Conservation (phyloP, 2,888 invertebrate genomes). For the Saturnia japonica region DNA sequence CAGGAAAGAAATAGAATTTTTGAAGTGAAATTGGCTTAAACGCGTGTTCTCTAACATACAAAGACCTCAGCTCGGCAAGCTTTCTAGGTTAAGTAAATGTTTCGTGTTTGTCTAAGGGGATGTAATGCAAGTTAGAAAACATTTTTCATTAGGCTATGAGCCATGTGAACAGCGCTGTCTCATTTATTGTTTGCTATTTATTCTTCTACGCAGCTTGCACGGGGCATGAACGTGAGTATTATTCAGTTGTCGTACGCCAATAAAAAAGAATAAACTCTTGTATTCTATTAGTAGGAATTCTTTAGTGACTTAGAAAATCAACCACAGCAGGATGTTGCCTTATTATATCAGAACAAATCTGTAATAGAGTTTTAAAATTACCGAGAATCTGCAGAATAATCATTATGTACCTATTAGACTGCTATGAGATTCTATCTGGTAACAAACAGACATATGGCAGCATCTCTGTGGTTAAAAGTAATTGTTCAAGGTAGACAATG, state of each 20-base stretch:
- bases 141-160: slow-evolving; percentile 57
- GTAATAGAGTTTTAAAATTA: neutral
- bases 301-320: slow-evolving; percentile 29
- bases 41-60: neutral
- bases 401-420: too few relatives aligned
- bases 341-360: neutral
- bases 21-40: slow-evolving; percentile 11
- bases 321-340: slow-evolving; percentile 55
- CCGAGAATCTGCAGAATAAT: neutral
- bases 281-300: slow-evolving; percentile 35
- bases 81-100: slow-evolving; percentile 25
- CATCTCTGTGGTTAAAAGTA: slow-evolving; percentile 63
- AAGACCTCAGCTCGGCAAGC: slow-evolving; percentile 23
- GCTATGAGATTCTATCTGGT: neutral
- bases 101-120: slow-evolving; percentile 39
- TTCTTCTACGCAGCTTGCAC: slow-evolving; percentile 90
- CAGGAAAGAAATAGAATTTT: neutral
- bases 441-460: slow-evolving; percentile 52
- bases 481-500: slow-evolving; percentile 43
- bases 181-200: slow-evolving; percentile 85
- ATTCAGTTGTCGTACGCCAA: slow-evolving; percentile 50
- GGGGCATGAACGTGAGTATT: slow-evolving; percentile 95
- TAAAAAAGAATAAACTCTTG: slow-evolving; percentile 28
- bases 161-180: slow-evolving; percentile 66
- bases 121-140: slow-evolving; percentile 39